These are phyloP conservation scores for Phalloptychus januarius DNA, from an alignment of 2,797 vertebrate species.

Conservation along the genomic window DNA sequence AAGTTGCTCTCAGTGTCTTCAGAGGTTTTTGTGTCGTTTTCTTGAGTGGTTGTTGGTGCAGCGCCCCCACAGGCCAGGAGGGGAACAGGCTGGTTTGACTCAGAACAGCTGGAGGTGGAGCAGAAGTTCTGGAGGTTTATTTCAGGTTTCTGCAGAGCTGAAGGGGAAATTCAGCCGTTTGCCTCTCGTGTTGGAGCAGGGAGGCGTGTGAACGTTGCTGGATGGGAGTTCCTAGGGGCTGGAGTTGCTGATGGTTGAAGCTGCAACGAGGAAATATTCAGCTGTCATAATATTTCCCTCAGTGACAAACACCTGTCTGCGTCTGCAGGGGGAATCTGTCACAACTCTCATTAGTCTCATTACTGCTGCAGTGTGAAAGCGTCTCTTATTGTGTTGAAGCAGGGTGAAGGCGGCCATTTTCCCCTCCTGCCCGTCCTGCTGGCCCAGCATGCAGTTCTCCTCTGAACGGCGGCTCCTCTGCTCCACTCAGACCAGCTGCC, in stretches of 20 bases:
- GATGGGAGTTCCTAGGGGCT: neutral
- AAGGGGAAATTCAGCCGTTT: neutral
- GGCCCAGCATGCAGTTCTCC: conserved; percentile 32
- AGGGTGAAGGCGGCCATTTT: conserved; percentile 73
- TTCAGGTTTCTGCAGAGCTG: neutral
- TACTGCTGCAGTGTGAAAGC: conserved; percentile 58
- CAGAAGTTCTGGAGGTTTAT: no score
- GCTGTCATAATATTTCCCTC: conserved; percentile 27
- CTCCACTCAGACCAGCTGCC: conserved; percentile 8
- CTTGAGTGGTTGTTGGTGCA: no score
- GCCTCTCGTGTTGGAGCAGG: neutral
- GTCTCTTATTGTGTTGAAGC: conserved; percentile 57
- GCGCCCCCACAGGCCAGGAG: no score
- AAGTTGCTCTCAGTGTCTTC: no score
- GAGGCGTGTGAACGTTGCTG: neutral
- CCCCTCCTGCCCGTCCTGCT: conserved; percentile 17
- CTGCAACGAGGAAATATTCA: neutral
- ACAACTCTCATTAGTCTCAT: conserved; percentile 69
- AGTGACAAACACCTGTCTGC: conserved; percentile 45
- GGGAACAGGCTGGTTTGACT: no score
- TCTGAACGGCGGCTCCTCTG: conserved; percentile 13
- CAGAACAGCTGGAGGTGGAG: no score
- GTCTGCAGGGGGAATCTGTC: conserved; percentile 62
- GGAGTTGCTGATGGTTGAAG: neutral
- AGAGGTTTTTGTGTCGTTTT: no score